Evolutionary conservation across 2,888 invertebrate species (phyloP).

Genomic region (Xylota segnis): DNA sequence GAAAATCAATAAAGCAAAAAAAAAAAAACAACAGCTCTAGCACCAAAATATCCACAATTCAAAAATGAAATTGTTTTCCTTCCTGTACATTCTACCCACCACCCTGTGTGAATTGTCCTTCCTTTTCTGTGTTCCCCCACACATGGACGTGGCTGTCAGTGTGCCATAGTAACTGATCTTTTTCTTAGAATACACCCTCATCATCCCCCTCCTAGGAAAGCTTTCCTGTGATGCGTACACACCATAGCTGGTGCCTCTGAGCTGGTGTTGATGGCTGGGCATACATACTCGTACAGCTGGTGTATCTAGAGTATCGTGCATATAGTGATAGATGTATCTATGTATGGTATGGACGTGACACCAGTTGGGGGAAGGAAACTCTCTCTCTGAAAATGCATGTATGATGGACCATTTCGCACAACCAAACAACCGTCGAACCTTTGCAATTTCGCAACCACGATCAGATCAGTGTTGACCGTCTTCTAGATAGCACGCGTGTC

Average conservation of each 20-base stretch:
- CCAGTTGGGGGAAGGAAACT: not conserved
- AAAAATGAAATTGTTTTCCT: not conserved
- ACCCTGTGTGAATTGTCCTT: slow-evolving; percentile 2
- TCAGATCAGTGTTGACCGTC: slow-evolving; percentile 29
- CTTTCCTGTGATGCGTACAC: not conserved
- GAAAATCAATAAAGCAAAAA: not conserved
- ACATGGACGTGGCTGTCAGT: not conserved
- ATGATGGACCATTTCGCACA: slow-evolving; percentile 1
- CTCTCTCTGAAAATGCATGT: not conserved
- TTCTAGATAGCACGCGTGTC: not conserved
- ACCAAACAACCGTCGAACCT: not conserved
- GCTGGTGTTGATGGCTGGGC: not conserved
- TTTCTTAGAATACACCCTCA: slow-evolving; percentile 8
- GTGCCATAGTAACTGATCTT: slow-evolving; percentile 10
- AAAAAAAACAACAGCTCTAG: not conserved
- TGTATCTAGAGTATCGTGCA: not conserved
- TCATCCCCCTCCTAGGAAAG: not conserved
- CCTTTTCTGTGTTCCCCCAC: not conserved
- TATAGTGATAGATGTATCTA: not conserved
- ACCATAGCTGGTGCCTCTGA: not conserved
- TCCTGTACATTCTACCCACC: not conserved
- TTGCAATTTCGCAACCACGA: slow-evolving; percentile 5
- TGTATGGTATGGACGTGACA: not conserved
- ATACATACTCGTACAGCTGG: not conserved
- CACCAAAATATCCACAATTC: not conserved